Percentiles rank a stretch among this genome's conserved stretches.
These are phyloP conservation scores for Prorops nasuta DNA, from an alignment of 1,140 invertebrate genomes.

Conservation along the genomic window DNA sequence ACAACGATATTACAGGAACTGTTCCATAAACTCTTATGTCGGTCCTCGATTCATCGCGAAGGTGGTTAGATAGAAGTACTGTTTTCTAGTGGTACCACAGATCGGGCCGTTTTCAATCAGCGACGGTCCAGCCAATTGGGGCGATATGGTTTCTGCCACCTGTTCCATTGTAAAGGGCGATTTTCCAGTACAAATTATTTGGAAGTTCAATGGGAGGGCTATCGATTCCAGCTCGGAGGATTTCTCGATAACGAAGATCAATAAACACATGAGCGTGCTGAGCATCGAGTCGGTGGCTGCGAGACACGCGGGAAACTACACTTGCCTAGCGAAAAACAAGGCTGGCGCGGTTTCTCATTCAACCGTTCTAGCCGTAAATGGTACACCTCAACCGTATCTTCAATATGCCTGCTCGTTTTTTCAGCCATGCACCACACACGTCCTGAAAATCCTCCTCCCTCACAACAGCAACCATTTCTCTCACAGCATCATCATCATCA, in stretches of 20 bases:
- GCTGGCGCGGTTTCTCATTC: constrained; percentile 72
- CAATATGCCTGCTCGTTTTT: no score
- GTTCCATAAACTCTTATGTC: no score
- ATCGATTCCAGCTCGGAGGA: constrained; percentile 63
- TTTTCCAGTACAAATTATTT: constrained; percentile 71
- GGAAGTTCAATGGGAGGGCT: constrained; percentile 72
- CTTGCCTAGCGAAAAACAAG: constrained; percentile 73
- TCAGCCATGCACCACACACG: no score
- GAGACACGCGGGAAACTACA: constrained; percentile 76
- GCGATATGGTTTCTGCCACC: constrained; percentile 72
- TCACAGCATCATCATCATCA: no score
- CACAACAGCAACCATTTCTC: no score
- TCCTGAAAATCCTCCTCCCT: no score
- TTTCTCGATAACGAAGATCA: constrained; percentile 70
- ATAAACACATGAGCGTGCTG: constrained; percentile 75
- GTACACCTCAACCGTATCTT: constrained; percentile 58
- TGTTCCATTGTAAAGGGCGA: constrained; percentile 79
- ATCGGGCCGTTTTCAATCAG: constrained; percentile 76
- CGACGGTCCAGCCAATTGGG: constrained; percentile 76
- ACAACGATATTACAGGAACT: no score
- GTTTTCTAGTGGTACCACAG: constrained; percentile 72
- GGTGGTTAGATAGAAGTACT: not conserved
- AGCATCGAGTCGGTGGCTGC: constrained; percentile 76
- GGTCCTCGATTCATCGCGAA: no score
- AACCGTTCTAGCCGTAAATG: constrained; percentile 71